Base-by-base conservation (phyloP, 2,797 vertebrate species). In the Lycodopsis pacificus region DNA sequence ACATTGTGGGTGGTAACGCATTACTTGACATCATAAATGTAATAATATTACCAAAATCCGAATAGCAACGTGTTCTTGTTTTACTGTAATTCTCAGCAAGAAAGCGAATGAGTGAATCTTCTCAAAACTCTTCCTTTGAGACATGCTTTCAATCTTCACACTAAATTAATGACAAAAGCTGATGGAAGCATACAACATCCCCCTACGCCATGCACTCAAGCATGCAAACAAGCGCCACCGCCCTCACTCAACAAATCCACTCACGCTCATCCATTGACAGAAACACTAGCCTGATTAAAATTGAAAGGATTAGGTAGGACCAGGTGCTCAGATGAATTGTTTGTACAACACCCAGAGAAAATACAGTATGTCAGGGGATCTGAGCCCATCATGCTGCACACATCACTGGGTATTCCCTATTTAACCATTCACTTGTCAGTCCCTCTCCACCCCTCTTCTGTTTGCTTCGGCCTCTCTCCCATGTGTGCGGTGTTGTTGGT, bases 321-420 rank as follows among this genome's bases (percentile, higher is more conserved):
- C 85, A 90, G 86, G 91, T 92, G 91, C 88, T 91, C 79, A 87
- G 65, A 91, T 87, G 74, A 91, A 93, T 92, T 91, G 87, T 90
- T 89, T 84, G 77, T 85, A 88, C 69, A 75, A 88, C 88, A 83
- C 61, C 64, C 61, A 38, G 78, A 82, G 77, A 87, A 88, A 90
- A 89, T 86, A 86, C 78, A 82, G 76, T 79, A 73, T 71, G 87
- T 86, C 80, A 73, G 46, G 59, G 79, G 85, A 82, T 85, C 79
- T 78, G 87, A 76, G 66, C 80, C 71, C 63, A 58, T 85, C 80
- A 78, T 61, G 83, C 79, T 77, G 67, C 71, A 86, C 70, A 75
- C 83, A 83, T 73, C 84, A 34, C 73, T 57, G 65, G 77, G 73
- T 88, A 71, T 79, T 89, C 75, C 73, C 90, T 84, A 90, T 92